Evolutionary conservation across 2,797 vertebrate genomes (phyloP), one percentile per base, ranked within the genome.

Genomic region (Pangasius larnaudii): DNA sequence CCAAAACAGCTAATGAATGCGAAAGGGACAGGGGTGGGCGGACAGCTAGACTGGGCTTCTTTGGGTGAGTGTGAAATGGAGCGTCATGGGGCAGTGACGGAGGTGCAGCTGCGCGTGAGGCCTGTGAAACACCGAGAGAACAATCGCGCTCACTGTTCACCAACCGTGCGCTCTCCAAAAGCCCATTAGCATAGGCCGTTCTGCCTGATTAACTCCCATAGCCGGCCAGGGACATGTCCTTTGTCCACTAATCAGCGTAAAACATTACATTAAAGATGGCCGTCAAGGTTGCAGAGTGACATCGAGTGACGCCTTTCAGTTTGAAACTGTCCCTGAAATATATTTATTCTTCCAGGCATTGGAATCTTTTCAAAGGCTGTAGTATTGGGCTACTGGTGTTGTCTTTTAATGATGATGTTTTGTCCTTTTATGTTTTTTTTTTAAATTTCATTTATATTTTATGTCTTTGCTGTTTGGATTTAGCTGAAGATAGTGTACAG

Each of bases 181-280:
- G 85, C 33, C 61, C 93, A 96, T 97, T 97, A 96, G 95, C 97
- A 97, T 96, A 95, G 96, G 94, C 95, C 93, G 96, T 96, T 97
- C 95, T 96, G 96, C 95, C 94, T 97, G 96, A 96, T 88, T 96
- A 95, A 94, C 95, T 95, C 93, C 94, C 94, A 92, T 91, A 94
- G 94, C 92, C 93, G 90, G 94, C 93, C 93, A 93, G 92, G 91
- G 94, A 94, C 93, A 93, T 88, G 91, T 84, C 94, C 92, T 94
- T 97, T 97, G 96, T 97, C 95, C 94, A 83, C 91, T 93, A 94
- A 96, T 96, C 95, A 94, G 95, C 94, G 92, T 92, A 93, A 94
- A 95, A 95, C 94, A 74, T 65, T 86, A 79, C 69, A 86, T 79
- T 95, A 97, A 95, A 96, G 91, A 96, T 96, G 90, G 94, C 95